Base-by-base conservation (phyloP, 2,888 invertebrate genomes). In the Branchellion lobata region DNA sequence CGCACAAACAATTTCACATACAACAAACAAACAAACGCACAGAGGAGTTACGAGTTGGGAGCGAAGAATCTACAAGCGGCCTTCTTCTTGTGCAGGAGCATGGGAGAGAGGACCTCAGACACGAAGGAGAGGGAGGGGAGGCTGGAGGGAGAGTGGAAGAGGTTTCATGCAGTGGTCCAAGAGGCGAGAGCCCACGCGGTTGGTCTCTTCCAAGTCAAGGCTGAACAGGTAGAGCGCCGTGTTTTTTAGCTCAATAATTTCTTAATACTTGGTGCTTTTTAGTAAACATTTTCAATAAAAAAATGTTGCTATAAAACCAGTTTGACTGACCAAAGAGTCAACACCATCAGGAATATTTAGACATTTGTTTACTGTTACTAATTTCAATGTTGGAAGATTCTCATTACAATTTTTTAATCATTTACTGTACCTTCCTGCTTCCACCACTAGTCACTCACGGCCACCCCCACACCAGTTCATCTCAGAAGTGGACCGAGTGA, bases 31-130 rank as follows among this genome's bases (percentile, higher is more conserved):
- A 29, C 33, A 72, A 8, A 33, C 14, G 21, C 40, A 51, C 51
- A 93, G 93, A 92, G 92, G 76, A 93, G 93, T 27, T 93, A 91
- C 86, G 92, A 93, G 83, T 94, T 93, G 85, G 93, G 93, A 24
- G 92, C 91, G 84, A 93, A 93, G 88, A 88, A 93, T 81, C 88
- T 93, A 74, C 91, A 92, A 84, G 93, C 93, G 1, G 92, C 93
- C 0, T 88, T 92, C 77, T 91, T 92, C 21, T 86, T 94, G 81
- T 89, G 93, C 72, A 90, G 92, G 81, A 92, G 93, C 36, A 91
- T 93, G 86, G 91, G 92, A 85, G 88, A 86, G 68, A 86, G 87
- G 77, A 82, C 86, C 78, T 90, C 90, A 69, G 90, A 89, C 31
- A 91, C 92, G 84, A 89, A 89, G 61, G 87, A 87, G 81, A 88